phyloP scores from a whole-genome alignment of 2,888 invertebrate genomes.

The Oxycera nigricornis region DNA sequence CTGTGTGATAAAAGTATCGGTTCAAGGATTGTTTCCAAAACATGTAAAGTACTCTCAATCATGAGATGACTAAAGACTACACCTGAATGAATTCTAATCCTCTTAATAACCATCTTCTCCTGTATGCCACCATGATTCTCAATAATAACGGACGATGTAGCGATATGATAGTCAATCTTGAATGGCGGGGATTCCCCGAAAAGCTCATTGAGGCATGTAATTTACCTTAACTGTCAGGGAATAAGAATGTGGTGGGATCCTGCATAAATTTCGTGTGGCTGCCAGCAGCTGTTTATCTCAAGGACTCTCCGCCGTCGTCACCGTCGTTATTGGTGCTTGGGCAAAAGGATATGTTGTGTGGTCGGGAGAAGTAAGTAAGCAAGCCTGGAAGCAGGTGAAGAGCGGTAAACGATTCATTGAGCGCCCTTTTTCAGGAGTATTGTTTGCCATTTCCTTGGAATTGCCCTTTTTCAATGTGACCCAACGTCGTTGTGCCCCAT shows the following conservation, averaged over 20 bases:
- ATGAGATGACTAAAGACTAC: too few species aligned
- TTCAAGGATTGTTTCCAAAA: too few species aligned
- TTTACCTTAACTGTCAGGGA: constrained; percentile 50
- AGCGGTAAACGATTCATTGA: constrained; percentile 22
- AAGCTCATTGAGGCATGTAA: constrained; percentile 49
- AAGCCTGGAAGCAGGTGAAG: background rate
- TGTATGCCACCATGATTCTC: too few species aligned
- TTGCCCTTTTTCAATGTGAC: constrained; percentile 22
- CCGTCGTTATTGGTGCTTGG: too few species aligned
- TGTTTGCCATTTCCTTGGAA: background rate
- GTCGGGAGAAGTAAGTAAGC: background rate
- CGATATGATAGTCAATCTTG: too few species aligned
- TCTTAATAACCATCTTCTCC: too few species aligned
- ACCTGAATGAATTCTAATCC: too few species aligned
- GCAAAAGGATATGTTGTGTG: background rate
- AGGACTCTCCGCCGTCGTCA: background rate
- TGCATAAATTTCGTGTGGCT: constrained; percentile 30
- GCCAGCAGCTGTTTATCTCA: constrained; percentile 33
- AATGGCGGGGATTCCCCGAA: constrained; percentile 40
- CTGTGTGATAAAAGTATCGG: too few species aligned
- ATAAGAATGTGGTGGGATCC: constrained; percentile 47
- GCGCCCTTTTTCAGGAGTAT: constrained; percentile 6
- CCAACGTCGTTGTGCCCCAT: background rate
- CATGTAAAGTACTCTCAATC: too few species aligned
- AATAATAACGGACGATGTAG: too few species aligned